phyloP scores from a whole-genome alignment of 2,113 vertebrate genomes.

The Hylia prasina region DNA sequence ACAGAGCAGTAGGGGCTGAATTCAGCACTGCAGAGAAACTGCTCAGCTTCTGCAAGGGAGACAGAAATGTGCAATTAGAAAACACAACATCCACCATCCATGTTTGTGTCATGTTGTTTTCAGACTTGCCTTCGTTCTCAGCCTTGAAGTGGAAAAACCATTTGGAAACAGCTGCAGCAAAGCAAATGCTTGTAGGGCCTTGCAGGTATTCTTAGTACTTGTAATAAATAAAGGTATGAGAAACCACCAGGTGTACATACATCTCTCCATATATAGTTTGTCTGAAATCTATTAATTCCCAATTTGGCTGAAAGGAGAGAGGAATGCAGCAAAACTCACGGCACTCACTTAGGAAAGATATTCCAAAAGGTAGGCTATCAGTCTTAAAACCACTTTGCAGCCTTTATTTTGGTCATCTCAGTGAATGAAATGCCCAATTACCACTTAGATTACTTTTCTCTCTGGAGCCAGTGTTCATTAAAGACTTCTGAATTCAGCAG shows the following conservation, averaged over 20 bases:
- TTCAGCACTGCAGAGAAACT: background rate
- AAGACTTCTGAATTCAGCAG: background rate
- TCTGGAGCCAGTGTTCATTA: background rate
- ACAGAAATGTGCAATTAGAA: background rate
- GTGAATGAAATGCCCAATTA: background rate
- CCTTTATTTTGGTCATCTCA: background rate
- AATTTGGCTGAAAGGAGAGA: background rate
- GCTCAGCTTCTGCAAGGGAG: background rate
- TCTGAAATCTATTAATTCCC: background rate
- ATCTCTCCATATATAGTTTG: background rate
- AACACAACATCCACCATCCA: background rate
- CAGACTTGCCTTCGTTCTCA: background rate
- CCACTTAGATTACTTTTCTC: background rate
- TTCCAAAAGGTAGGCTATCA: background rate
- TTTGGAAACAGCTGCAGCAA: background rate
- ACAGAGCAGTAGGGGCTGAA: background rate
- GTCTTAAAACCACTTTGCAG: background rate
- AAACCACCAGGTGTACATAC: background rate
- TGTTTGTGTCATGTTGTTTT: accelerated
- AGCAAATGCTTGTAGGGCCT: background rate
- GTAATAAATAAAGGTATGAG: background rate
- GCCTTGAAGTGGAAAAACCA: background rate
- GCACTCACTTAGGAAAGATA: background rate
- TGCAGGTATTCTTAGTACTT: background rate
- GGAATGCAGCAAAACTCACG: background rate